phyloP scores from a whole-genome alignment of 2,888 invertebrate species.

The Adelphocoris suturalis region DNA sequence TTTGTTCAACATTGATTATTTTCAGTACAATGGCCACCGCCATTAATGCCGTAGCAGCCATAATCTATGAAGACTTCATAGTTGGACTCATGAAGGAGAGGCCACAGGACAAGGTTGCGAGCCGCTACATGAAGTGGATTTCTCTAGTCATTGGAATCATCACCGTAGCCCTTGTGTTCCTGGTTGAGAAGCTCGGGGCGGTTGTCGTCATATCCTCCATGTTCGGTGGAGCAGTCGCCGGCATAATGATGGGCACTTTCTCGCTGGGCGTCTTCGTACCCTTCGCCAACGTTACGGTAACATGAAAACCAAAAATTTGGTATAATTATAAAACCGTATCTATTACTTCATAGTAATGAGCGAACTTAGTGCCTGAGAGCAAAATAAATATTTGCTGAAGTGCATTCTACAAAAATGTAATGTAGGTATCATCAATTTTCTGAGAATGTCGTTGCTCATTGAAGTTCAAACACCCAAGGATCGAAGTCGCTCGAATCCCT shows the following conservation, averaged over 20 bases:
- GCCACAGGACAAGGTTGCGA: conserved; percentile 81
- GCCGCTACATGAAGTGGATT: conserved; percentile 82
- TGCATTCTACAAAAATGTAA: too few species aligned
- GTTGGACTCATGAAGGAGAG: conserved; percentile 80
- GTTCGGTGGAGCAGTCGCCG: conserved; percentile 83
- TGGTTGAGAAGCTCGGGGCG: conserved; percentile 76
- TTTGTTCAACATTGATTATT: too few species aligned
- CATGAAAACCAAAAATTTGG: background rate
- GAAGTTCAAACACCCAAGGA: too few species aligned
- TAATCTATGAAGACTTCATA: conserved; percentile 84
- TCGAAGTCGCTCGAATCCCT: too few species aligned
- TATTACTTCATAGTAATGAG: too few species aligned
- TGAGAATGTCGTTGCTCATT: too few species aligned
- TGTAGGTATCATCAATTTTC: too few species aligned
- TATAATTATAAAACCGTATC: background rate
- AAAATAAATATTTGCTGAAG: too few species aligned
- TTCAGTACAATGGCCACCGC: conserved; percentile 83
- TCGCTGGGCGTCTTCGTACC: conserved; percentile 85
- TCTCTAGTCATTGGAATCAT: conserved; percentile 81
- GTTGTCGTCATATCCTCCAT: conserved; percentile 80
- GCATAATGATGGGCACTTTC: conserved; percentile 85
- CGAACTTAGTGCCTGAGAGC: too few species aligned
- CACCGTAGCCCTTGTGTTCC: conserved; percentile 79
- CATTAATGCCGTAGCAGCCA: conserved; percentile 83
- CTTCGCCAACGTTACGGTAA: conserved; percentile 80